A percentile compares a stretch with the other conserved stretches of the same genome.
phyloP scores from a whole-genome alignment of 1,140 invertebrate species.

The Nebria ingens region DNA sequence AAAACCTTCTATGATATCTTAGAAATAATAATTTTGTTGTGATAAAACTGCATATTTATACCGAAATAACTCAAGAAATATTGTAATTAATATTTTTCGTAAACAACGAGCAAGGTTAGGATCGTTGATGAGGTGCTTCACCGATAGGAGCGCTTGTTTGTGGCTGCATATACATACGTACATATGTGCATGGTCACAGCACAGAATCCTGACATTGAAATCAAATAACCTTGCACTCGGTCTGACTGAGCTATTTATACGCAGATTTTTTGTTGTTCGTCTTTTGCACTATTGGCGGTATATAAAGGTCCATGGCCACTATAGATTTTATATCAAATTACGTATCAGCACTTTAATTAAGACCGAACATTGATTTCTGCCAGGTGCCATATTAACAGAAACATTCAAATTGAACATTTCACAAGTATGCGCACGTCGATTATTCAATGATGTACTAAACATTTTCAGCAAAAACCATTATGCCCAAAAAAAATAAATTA shows the following conservation, averaged over 20 bases:
- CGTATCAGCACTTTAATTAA: neutral
- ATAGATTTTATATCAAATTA: conserved; percentile 4
- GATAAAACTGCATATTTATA: neutral
- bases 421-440: too few relatives aligned
- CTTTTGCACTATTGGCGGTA: neutral
- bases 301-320: neutral
- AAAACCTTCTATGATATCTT: too few relatives aligned
- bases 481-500: too few relatives aligned
- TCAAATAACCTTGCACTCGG: neutral
- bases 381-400: too few relatives aligned
- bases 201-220: neutral
- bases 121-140: neutral
- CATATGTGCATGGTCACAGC: neutral
- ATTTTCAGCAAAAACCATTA: too few relatives aligned
- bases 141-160: neutral
- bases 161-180: too few relatives aligned
- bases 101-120: neutral
- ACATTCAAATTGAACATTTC: too few relatives aligned
- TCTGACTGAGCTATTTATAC: neutral
- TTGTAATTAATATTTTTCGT: neutral
- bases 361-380: too few relatives aligned
- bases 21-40: neutral
- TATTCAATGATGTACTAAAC: too few relatives aligned
- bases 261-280: conserved; percentile 2
- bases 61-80: neutral